phyloP scores from a whole-genome alignment of 2,797 vertebrate species.

The Champsocephalus esox region DNA sequence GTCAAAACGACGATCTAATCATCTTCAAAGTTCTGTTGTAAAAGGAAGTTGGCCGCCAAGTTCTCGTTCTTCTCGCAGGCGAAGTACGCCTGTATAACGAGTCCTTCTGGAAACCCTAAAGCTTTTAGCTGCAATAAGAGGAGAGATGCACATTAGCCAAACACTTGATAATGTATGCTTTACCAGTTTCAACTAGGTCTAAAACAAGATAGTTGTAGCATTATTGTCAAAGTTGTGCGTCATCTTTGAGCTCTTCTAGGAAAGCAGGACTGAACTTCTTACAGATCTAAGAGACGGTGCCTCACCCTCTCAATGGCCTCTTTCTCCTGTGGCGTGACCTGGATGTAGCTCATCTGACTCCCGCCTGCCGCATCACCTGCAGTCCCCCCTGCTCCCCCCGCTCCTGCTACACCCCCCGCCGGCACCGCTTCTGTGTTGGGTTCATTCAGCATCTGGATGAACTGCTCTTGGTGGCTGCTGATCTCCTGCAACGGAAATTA shows the following conservation, averaged over 20 bases:
- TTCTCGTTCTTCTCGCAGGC: slow-evolving; percentile 99
- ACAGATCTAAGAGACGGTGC: neutral
- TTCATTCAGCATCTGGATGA: slow-evolving; percentile 98
- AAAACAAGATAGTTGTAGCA: neutral
- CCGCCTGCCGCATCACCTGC: slow-evolving; percentile 81
- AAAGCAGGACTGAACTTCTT: neutral
- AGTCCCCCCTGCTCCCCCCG: slow-evolving; percentile 81
- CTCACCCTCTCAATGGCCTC: slow-evolving; percentile 98
- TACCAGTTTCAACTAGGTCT: neutral
- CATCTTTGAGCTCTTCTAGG: neutral
- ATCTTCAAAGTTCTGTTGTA: slow-evolving; percentile 98
- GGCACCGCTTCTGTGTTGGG: slow-evolving; percentile 89
- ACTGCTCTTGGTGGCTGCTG: slow-evolving; percentile 96
- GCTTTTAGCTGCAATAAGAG: slow-evolving; percentile 92
- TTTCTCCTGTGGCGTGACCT: slow-evolving; percentile 98
- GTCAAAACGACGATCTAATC: slow-evolving; percentile 83
- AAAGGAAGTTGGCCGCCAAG: slow-evolving; percentile 98
- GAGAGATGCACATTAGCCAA: slow-evolving; percentile 27
- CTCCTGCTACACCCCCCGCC: slow-evolving; percentile 81
- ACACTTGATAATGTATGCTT: neutral
- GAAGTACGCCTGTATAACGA: slow-evolving; percentile 98
- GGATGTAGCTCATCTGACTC: slow-evolving; percentile 94
- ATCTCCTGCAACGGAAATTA: slow-evolving; percentile 87
- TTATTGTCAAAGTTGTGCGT: neutral
- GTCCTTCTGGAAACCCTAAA: slow-evolving; percentile 97